phyloP scores from a whole-genome alignment of 1,140 invertebrate species.

The Delia radicum region DNA sequence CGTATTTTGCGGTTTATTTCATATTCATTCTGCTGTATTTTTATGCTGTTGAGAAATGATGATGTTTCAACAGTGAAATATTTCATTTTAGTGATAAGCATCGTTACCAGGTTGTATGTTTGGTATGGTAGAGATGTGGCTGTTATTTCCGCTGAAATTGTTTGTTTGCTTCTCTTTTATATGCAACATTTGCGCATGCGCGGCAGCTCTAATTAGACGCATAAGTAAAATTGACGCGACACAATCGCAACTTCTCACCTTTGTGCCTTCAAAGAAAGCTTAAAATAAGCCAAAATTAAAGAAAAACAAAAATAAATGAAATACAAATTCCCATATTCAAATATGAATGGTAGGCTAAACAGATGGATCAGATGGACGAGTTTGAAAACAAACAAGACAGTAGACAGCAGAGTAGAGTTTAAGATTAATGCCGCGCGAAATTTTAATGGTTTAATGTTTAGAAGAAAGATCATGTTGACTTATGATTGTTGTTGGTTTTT shows the following conservation, averaged over 20 bases:
- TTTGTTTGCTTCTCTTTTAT: neutral
- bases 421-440: slow-evolving; percentile 24
- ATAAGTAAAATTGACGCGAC: slow-evolving; percentile 49
- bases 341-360: slow-evolving; percentile 4
- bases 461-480: neutral
- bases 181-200: slow-evolving; percentile 36
- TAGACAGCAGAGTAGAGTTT: neutral
- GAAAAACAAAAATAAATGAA: too few relatives aligned
- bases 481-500: neutral
- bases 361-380: neutral
- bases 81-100: slow-evolving; percentile 23
- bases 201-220: slow-evolving; percentile 51
- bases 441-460: slow-evolving; percentile 19
- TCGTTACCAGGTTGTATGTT: neutral
- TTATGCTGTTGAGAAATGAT: neutral
- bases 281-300: too few relatives aligned
- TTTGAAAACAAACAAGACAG: neutral
- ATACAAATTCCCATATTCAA: slow-evolving; percentile 28
- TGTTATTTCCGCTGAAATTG: slow-evolving; percentile 25
- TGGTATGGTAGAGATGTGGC: neutral
- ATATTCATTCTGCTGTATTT: neutral
- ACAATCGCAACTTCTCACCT: slow-evolving; percentile 24
- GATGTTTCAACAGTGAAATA: slow-evolving; percentile 19
- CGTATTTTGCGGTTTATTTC: too few relatives aligned
- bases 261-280: neutral